Conservation (phyloP, 2,888 invertebrate genomes). For the Cinara cedri region DNA sequence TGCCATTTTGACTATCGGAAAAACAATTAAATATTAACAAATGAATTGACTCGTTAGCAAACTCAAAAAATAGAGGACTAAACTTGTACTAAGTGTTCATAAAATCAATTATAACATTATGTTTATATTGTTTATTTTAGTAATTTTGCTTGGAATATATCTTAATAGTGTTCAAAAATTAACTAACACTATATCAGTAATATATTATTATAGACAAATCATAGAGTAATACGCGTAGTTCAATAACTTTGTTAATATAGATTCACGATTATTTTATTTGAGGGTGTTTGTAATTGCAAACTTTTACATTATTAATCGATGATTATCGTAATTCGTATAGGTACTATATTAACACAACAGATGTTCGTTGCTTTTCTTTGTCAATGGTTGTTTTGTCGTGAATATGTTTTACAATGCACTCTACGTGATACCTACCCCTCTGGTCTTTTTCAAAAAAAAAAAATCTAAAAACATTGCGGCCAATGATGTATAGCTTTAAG, state of each 20-base stretch:
- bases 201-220: background rate
- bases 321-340: background rate
- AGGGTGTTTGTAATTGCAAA: background rate
- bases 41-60: too few species aligned
- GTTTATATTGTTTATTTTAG: too few species aligned
- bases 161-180: too few species aligned
- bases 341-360: constrained; percentile 14
- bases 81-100: too few species aligned
- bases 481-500: background rate
- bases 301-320: constrained; percentile 32
- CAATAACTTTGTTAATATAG: background rate
- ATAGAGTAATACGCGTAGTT: background rate
- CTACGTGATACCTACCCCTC: constrained; percentile 20
- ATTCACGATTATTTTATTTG: background rate
- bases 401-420: constrained; percentile 29
- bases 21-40: too few species aligned
- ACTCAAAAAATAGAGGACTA: too few species aligned
- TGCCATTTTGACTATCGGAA: too few species aligned
- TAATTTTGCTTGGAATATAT: too few species aligned
- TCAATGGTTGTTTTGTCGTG: constrained; percentile 19
- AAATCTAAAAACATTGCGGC: constrained; percentile 31
- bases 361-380: constrained; percentile 37
- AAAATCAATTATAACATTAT: too few species aligned
- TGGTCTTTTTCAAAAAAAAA: background rate
- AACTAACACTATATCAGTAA: too few species aligned